Evolutionary conservation across 1,140 invertebrate genomes (phyloP).

Genomic region (Diuraphis noxia): DNA sequence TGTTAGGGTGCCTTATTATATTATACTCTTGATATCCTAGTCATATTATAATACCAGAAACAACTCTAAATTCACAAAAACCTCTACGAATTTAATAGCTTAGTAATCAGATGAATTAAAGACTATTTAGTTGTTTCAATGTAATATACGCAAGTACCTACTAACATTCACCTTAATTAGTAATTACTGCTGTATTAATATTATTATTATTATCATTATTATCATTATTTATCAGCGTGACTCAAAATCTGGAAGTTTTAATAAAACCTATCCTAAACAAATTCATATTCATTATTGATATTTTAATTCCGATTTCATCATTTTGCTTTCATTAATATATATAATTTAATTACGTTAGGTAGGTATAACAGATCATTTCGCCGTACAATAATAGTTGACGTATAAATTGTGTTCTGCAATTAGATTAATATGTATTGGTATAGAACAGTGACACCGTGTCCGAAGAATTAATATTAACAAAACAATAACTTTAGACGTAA

Average conservation of each 20-base stretch:
- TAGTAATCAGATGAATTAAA: not conserved
- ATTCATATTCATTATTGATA: not conserved
- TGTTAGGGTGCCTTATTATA: not conserved
- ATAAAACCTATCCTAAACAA: not conserved
- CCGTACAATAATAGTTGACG: not conserved
- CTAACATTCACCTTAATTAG: not conserved
- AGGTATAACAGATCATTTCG: not conserved
- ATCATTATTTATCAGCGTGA: not conserved
- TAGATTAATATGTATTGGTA: not conserved
- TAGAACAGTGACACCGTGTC: not conserved
- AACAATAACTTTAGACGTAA: not conserved
- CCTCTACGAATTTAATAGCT: not conserved
- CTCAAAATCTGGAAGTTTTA: not conserved
- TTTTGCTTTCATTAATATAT: not conserved
- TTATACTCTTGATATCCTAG: not conserved
- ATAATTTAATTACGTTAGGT: not conserved
- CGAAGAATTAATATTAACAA: not conserved
- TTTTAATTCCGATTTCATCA: not conserved
- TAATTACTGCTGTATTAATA: too few relatives aligned
- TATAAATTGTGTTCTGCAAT: not conserved
- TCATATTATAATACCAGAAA: not conserved
- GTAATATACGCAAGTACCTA: not conserved
- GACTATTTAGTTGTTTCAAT: not conserved
- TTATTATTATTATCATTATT: not conserved
- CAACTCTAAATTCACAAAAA: not conserved